Conservation (phyloP, 2,113 vertebrate species). For the Arenaria interpres region DNA sequence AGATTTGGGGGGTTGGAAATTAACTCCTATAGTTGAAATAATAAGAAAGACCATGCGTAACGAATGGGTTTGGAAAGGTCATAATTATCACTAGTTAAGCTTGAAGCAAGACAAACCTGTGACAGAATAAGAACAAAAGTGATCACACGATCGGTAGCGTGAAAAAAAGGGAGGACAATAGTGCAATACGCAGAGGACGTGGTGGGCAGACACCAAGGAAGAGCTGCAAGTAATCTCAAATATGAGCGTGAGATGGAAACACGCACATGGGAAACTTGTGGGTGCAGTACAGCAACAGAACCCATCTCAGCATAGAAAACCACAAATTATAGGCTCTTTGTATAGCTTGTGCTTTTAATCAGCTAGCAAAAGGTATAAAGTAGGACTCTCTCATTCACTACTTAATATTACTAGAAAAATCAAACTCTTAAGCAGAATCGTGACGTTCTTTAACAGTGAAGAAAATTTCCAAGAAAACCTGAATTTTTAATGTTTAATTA, state of each 20-base stretch:
- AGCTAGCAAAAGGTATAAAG: background rate
- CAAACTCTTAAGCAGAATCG: background rate
- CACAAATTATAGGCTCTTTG: background rate
- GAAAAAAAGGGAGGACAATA: background rate
- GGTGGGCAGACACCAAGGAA: background rate
- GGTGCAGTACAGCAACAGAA: background rate
- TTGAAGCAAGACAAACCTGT: background rate
- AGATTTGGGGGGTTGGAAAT: accelerated
- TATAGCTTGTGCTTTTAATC: background rate
- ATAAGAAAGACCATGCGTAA: background rate
- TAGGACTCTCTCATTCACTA: background rate
- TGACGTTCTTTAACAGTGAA: background rate
- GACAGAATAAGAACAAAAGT: background rate
- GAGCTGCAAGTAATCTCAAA: background rate
- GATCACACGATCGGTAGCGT: background rate
- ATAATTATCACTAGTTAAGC: background rate
- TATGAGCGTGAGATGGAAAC: background rate
- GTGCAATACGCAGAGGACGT: background rate
- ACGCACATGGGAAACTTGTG: background rate
- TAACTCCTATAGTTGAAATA: background rate
- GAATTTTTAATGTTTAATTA: background rate
- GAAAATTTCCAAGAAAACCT: background rate
- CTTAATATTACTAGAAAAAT: background rate
- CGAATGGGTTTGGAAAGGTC: background rate
- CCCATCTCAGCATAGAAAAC: background rate